These are phyloP conservation scores for Drosophila maculinotata DNA, from an alignment of 2,888 invertebrate genomes.

Conservation along the genomic window DNA sequence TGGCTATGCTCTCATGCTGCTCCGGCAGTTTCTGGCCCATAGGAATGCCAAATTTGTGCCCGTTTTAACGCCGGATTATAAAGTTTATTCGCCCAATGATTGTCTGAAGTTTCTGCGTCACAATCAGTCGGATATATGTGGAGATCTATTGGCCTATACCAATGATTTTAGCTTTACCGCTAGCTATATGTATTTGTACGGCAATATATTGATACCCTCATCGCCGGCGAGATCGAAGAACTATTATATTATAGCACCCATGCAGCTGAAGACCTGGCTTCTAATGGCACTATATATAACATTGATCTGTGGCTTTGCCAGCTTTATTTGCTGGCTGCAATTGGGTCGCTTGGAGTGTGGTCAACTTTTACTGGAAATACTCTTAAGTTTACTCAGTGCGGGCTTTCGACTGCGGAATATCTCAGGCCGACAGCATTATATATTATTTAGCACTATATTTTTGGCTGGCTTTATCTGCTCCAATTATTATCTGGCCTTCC, in stretches of 20 bases:
- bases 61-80: constrained; percentile 23
- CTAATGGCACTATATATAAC: constrained; percentile 38
- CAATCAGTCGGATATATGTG: constrained; percentile 47
- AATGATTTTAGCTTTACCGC: constrained; percentile 33
- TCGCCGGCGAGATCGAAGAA: constrained; percentile 42
- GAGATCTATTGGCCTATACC: constrained; percentile 43
- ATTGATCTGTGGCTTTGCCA: constrained; percentile 33
- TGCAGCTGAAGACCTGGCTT: constrained; percentile 46
- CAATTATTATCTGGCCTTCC: constrained; percentile 57
- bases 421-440: constrained; percentile 37
- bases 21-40: constrained; percentile 43
- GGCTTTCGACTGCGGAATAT: constrained; percentile 41
- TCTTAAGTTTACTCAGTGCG: constrained; percentile 44
- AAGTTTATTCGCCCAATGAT: constrained; percentile 40
- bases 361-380: constrained; percentile 35
- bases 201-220: constrained; percentile 50
- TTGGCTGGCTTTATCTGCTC: constrained; percentile 50
- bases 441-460: constrained; percentile 49
- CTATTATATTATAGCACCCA: constrained; percentile 52
- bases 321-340: constrained; percentile 51
- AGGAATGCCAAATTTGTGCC: constrained; percentile 45
- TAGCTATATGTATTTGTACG: constrained; percentile 51
- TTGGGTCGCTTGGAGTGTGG: constrained; percentile 21
- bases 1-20: constrained; percentile 51
- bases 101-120: constrained; percentile 23